These are phyloP conservation scores for Pangasius mekongensis DNA, from an alignment of 2,797 vertebrate species.

Conservation along the genomic window DNA sequence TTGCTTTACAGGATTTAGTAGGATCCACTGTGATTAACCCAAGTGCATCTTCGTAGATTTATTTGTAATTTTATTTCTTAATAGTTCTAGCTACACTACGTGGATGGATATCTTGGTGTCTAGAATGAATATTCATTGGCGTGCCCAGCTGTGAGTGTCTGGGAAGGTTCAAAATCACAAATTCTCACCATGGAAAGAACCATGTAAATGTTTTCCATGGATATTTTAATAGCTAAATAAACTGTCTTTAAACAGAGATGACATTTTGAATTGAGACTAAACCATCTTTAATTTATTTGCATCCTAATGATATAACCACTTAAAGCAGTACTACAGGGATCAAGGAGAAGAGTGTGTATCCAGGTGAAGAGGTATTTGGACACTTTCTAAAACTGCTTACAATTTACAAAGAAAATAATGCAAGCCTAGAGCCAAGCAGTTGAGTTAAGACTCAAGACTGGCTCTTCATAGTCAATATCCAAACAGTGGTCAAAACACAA, in stretches of 20 bases:
- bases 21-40: not conserved
- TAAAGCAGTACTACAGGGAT: not conserved
- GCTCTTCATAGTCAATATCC: not conserved
- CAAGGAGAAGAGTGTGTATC: too few relatives aligned
- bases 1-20: not conserved
- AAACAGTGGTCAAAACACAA: conserved; percentile 5
- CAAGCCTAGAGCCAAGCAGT: not conserved
- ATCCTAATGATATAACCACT: not conserved
- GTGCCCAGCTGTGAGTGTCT: too few relatives aligned
- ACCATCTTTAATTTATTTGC: not conserved
- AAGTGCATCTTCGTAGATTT: too few relatives aligned
- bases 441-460: not conserved
- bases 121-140: not conserved
- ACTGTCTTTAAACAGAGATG: not conserved
- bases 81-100: not conserved
- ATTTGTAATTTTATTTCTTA: not conserved
- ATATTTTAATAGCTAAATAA: not conserved
- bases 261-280: not conserved
- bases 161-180: not conserved
- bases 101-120: not conserved
- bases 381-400: not conserved
- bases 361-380: not conserved
- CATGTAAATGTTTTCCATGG: not conserved
- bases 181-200: not conserved
- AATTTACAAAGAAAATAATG: not conserved